A percentile compares a stretch with the other conserved stretches of the same genome.
Conservation (phyloP, 2,113 vertebrate species). For the Atractosteus spatula region DNA sequence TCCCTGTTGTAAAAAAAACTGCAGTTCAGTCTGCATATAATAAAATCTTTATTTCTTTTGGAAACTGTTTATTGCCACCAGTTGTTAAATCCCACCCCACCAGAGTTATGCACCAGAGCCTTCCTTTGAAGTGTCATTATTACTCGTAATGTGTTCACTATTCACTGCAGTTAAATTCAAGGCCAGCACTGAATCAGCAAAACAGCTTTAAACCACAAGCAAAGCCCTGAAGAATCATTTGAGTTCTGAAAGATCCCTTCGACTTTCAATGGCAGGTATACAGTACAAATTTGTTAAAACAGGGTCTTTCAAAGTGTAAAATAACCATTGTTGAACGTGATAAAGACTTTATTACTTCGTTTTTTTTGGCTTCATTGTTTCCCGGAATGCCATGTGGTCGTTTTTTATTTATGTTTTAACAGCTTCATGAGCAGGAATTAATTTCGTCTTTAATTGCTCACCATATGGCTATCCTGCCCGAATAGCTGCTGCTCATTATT, state of each 20-base stretch:
- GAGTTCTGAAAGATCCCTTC: no score
- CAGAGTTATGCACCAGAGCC: no score
- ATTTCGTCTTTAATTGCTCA: slow-evolving; percentile 18
- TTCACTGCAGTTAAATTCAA: not conserved
- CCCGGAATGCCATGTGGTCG: no score
- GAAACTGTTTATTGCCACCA: no score
- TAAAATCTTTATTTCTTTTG: no score
- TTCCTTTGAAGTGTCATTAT: no score
- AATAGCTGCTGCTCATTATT: not conserved
- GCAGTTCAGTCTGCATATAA: no score
- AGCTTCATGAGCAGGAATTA: not conserved
- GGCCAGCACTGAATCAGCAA: not conserved
- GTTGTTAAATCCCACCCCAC: no score
- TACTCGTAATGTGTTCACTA: no score
- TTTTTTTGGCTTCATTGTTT: no score
- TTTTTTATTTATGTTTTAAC: not conserved
- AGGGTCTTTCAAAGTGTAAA: slow-evolving; percentile 10
- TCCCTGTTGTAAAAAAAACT: no score
- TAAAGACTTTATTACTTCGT: slow-evolving; percentile 4
- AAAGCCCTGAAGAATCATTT: not conserved
- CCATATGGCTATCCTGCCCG: slow-evolving; percentile 14
- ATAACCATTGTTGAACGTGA: not conserved
- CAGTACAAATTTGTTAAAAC: slow-evolving; percentile 11
- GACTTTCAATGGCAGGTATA: slow-evolving; percentile 1
- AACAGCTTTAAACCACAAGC: not conserved